A percentile compares a stretch with the other conserved stretches of the same genome.
Evolutionary conservation across 2,113 vertebrate genomes (phyloP).

Genomic region (Garra rufa): DNA sequence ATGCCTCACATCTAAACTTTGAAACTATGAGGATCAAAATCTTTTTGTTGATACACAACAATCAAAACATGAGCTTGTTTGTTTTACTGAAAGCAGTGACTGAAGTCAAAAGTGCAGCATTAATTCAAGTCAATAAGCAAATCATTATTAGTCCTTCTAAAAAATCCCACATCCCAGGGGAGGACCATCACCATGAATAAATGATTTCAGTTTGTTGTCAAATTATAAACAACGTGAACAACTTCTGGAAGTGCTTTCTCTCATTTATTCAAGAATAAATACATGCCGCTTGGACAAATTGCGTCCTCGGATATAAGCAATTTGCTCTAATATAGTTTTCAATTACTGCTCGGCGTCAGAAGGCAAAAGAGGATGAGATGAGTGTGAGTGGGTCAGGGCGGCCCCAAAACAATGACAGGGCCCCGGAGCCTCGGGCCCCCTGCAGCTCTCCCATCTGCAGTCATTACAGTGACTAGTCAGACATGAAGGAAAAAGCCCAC

Average conservation of each 20-base stretch:
- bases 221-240: constrained; percentile 48
- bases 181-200: constrained; percentile 50
- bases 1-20: neutral
- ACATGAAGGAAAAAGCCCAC: constrained; percentile 91
- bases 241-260: constrained; percentile 27
- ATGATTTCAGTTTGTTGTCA: constrained; percentile 13
- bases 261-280: constrained; percentile 3
- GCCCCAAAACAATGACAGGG: constrained; percentile 84
- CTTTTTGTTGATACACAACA: neutral
- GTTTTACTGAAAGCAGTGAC: constrained; percentile 45
- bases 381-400: constrained; percentile 82
- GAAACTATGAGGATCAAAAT: neutral
- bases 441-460: constrained; percentile 89
- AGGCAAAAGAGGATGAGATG: constrained; percentile 73
- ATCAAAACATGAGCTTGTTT: neutral
- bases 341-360: constrained; percentile 83
- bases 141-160: constrained; percentile 61
- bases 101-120: constrained; percentile 51
- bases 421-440: constrained; percentile 78
- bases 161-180: constrained; percentile 51
- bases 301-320: constrained; percentile 32
- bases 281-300: neutral
- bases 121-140: constrained; percentile 64
- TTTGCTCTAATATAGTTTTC: constrained; percentile 85
- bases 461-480: constrained; percentile 94